phyloP scores from a whole-genome alignment of 2,797 vertebrate genomes.

The Octomys mimax region DNA sequence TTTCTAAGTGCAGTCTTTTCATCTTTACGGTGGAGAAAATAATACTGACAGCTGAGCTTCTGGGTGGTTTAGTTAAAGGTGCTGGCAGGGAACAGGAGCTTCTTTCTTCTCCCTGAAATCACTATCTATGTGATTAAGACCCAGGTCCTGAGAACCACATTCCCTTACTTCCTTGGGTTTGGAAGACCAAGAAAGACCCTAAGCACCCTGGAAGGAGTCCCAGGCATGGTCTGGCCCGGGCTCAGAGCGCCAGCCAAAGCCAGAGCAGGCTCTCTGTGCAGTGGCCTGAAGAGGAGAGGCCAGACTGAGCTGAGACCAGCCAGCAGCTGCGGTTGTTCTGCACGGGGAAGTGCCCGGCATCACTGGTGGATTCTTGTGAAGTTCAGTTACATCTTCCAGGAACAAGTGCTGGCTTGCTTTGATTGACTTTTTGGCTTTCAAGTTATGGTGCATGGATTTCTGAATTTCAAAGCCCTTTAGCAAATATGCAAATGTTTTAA shows the following conservation, averaged over 20 bases:
- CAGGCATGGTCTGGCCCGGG: neutral
- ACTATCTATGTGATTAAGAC: neutral
- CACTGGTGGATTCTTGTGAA: neutral
- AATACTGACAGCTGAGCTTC: neutral
- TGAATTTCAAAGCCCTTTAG: slow-evolving; percentile 74
- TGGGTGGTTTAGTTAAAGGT: neutral
- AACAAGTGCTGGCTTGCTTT: slow-evolving; percentile 65
- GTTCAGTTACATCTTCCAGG: slow-evolving; percentile 59
- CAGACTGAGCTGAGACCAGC: neutral
- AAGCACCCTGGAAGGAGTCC: neutral
- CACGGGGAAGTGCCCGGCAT: neutral
- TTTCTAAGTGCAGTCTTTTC: slow-evolving; percentile 3
- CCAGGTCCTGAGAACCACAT: neutral
- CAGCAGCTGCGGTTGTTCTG: neutral
- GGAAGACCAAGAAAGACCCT: neutral
- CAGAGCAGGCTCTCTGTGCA: neutral
- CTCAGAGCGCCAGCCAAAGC: neutral
- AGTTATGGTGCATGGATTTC: slow-evolving; percentile 58
- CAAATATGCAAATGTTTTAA: slow-evolving; percentile 78
- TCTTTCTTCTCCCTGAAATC: neutral
- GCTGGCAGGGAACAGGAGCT: neutral
- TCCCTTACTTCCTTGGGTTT: neutral
- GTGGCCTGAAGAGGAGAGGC: neutral
- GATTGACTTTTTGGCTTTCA: slow-evolving; percentile 72
- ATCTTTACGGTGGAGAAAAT: neutral